A percentile compares a stretch with the other conserved stretches of the same genome.
Evolutionary conservation across 2,888 invertebrate genomes (phyloP).

Genomic region (Chrysolina oricalcia): DNA sequence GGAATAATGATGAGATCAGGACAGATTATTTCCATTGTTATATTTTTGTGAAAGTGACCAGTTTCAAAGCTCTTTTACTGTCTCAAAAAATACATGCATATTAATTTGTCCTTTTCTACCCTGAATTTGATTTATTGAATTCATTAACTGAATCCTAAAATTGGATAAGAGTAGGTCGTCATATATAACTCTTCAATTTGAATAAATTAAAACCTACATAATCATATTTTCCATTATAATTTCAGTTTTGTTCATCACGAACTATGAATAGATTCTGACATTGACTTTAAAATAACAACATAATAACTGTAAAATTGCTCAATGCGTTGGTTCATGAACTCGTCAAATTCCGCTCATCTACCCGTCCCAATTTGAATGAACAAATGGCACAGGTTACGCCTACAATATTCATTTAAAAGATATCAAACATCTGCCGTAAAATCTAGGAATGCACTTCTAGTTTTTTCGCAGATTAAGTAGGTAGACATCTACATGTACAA

Average conservation of each 20-base stretch:
- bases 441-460: too few species aligned
- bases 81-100: too few species aligned
- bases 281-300: background rate
- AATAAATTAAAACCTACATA: background rate
- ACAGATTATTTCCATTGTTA: too few species aligned
- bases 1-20: too few species aligned
- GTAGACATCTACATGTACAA: too few species aligned
- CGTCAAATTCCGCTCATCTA: background rate
- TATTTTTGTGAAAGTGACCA: too few species aligned
- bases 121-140: background rate
- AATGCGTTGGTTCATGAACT: constrained; percentile 14
- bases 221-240: background rate
- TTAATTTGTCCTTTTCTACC: too few species aligned
- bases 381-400: background rate
- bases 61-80: too few species aligned
- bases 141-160: background rate
- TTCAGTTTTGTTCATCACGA: background rate
- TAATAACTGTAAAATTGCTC: constrained; percentile 10
- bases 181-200: background rate
- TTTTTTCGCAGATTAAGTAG: too few species aligned
- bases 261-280: constrained; percentile 21
- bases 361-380: constrained; percentile 5
- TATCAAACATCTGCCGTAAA: background rate
- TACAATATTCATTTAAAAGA: background rate
- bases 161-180: background rate